Evolutionary conservation across 2,113 vertebrate species (phyloP).

Genomic region (Echinops telfairi): DNA sequence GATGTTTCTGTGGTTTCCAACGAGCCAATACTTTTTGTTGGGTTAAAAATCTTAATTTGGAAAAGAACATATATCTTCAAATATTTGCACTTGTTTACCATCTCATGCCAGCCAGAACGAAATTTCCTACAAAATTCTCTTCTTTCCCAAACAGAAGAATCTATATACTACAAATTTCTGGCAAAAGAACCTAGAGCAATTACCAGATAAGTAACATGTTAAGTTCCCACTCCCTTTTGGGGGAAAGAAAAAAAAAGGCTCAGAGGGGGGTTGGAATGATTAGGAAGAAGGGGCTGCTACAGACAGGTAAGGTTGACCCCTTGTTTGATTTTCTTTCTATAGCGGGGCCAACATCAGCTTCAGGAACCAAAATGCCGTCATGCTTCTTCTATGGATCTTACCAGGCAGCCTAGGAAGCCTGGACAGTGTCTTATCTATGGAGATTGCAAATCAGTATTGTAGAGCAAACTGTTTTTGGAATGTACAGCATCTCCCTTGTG

Average conservation of each 20-base stretch:
- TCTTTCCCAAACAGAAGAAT: too few species aligned
- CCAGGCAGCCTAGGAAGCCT: background rate
- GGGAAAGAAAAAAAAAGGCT: background rate
- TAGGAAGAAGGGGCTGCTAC: background rate
- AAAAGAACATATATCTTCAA: too few species aligned
- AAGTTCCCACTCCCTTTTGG: background rate
- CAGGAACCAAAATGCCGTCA: background rate
- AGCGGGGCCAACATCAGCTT: background rate
- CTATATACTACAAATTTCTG: background rate
- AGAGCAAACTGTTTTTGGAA: background rate
- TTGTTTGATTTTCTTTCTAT: background rate
- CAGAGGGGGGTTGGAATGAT: background rate
- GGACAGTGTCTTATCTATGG: background rate
- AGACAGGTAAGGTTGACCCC: background rate
- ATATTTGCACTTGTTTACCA: too few species aligned
- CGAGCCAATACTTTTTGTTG: too few species aligned
- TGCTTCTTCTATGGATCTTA: background rate
- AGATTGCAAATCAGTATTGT: constrained; percentile 40
- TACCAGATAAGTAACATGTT: background rate
- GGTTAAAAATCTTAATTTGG: too few species aligned
- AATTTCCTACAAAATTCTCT: too few species aligned
- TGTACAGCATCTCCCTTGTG: background rate
- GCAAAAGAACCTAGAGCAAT: background rate
- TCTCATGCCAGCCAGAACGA: too few species aligned
- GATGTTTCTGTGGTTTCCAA: too few species aligned